Percentiles rank a stretch among this genome's conserved stretches.
phyloP scores from a whole-genome alignment of 2,797 vertebrate genomes.

The Mycteria americana region DNA sequence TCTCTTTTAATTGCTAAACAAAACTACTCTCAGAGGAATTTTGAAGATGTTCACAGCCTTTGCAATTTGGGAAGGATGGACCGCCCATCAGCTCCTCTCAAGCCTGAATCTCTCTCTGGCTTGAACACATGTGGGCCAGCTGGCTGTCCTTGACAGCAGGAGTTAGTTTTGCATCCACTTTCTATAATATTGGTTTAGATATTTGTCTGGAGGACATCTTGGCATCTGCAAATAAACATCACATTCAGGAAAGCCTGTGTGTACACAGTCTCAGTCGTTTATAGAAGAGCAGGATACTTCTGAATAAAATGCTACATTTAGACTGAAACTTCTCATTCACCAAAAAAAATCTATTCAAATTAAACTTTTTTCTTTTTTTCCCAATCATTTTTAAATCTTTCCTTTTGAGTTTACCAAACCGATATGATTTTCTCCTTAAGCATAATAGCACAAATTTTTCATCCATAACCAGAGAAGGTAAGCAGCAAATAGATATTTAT shows the following conservation, averaged over 20 bases:
- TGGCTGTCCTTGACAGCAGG: not conserved
- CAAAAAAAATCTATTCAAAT: not conserved
- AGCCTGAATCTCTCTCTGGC: not conserved
- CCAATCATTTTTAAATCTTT: not conserved
- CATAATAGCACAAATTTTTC: not conserved
- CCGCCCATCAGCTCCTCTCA: not conserved
- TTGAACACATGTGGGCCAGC: slow-evolving; percentile 31
- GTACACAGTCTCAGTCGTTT: slow-evolving; percentile 4
- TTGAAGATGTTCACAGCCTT: not conserved
- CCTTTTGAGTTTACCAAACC: not conserved
- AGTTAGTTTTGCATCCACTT: slow-evolving; percentile 1
- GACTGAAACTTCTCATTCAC: not conserved
- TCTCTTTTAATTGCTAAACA: not conserved
- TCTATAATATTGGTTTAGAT: slow-evolving; percentile 6
- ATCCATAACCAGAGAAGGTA: not conserved
- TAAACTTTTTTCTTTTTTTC: not conserved
- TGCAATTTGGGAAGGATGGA: not conserved
- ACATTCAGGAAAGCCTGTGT: slow-evolving; percentile 17
- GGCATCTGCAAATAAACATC: slow-evolving; percentile 51
- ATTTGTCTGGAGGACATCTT: slow-evolving; percentile 39
- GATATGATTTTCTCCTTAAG: not conserved
- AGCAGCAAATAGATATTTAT: not conserved
- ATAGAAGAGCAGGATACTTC: slow-evolving; percentile 22
- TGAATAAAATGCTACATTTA: slow-evolving; percentile 47
- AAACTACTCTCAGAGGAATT: not conserved